Base-by-base conservation (phyloP, 2,113 vertebrate genomes). In the Pristiophorus japonicus region DNA sequence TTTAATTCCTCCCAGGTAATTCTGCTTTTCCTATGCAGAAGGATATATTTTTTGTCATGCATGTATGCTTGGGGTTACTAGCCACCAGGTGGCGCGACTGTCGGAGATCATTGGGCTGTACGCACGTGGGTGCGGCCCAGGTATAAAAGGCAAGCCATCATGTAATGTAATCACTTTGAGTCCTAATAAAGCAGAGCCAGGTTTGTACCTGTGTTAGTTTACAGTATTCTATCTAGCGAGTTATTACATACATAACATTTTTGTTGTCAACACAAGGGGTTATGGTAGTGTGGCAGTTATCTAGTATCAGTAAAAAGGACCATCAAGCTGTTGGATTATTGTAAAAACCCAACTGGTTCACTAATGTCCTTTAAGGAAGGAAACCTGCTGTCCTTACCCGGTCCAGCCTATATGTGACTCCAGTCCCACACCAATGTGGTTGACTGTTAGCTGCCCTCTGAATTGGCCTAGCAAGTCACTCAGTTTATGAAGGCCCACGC, bases 1-100 rank as follows among this genome's bases (percentile, higher is more conserved):
- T 99, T 99, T 97, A 99, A 99, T 97, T 99, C 99, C 96, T 99
- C 99, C 98, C 99, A 99, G 99, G 99, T 99, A 97, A 0, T 0
- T 62, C 16, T 67, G 3, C 24, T 94, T 63, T 27, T 14, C 42
- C 22, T 30, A 20, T 51, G 24, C 47, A 11, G 45, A 27, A 51
- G 45, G 6, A 11, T 22, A 51, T 87, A 87, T 51, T 47, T n/a
- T n/a, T n/a, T n/a, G n/a, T n/a, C n/a, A n/a, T n/a, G n/a, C n/a
- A n/a, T n/a, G n/a, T n/a, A n/a, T n/a, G n/a, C n/a, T n/a, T n/a
- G n/a, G n/a, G n/a, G n/a, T n/a, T n/a, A n/a, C n/a, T n/a, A n/a
- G n/a, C n/a, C n/a, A n/a, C n/a, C n/a, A n/a, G n/a, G n/a, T n/a
- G n/a, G n/a, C n/a, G n/a, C n/a, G n/a, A n/a, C n/a, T n/a, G n/a